Base-by-base conservation (phyloP, 2,888 invertebrate genomes). In the Macrophya annulata region DNA sequence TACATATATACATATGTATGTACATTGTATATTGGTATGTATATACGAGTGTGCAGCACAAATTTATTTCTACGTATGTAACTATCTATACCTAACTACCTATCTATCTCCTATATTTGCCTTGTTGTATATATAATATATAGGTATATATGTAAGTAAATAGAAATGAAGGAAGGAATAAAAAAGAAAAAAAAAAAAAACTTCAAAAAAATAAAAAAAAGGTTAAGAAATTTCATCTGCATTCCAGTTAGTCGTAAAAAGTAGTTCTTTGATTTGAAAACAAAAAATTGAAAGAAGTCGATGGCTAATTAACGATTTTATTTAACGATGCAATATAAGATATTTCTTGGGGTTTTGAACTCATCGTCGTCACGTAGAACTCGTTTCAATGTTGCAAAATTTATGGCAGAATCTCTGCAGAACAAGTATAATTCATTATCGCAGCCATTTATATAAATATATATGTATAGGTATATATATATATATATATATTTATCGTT, bases 161-260 rank as follows among this genome's bases (percentile, higher is more conserved):
- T 55, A 48, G 25, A 45, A 48, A 9, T 37, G 12, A 76, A 71
- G 15, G 43, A 74, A 74, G 55, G 31, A 15, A 3, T 17, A 48
- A 12, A 21, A 4, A 9, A 76, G n/a, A 12, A 48, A 4, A 21
- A 74, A 21, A 45, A 48, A 37, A 37, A 9, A 62, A 4, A 62
- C 21, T 10, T n/a, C 4, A 62, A 0, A 62, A 21, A 62, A 62
- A 10, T 9, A n/a, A 12, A 12, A 71, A 15, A 59, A 43, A n/a
- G n/a, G n/a, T n/a, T n/a, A n/a, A n/a, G n/a, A 59, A 79, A 51
- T 55, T 59, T 21, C 51, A 79, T 76, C 76, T 76, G 76, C 76
- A 76, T 76, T 76, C 76, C 48, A 25, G 77, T 12, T 17, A 37
- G 71, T 51, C 55, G 77, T 51, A 77, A 77, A 77, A 77, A 77